phyloP scores from a whole-genome alignment of 2,113 vertebrate genomes.

The Drymodes brunneopygia region DNA sequence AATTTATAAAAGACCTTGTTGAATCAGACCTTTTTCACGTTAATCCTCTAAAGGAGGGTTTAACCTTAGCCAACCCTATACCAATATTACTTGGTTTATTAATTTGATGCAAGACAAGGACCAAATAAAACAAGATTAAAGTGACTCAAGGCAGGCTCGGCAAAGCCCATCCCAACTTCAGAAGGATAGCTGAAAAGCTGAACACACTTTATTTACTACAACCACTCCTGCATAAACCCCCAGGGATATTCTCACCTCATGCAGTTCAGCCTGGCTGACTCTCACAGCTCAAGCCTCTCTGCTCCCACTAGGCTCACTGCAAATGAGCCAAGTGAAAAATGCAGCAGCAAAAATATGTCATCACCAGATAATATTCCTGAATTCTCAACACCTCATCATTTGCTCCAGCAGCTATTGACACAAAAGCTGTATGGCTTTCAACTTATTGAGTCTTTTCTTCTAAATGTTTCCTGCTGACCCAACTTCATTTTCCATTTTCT shows the following conservation, averaged over 20 bases:
- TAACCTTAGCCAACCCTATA: neutral
- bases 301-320: neutral
- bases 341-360: slow-evolving; percentile 19
- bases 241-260: neutral
- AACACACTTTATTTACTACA: neutral
- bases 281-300: neutral
- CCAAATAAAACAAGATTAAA: neutral
- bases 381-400: slow-evolving; percentile 8
- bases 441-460: neutral
- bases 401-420: neutral
- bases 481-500: neutral
- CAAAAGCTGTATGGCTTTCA: neutral
- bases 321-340: neutral
- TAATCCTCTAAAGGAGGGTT: neutral
- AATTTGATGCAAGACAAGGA: neutral
- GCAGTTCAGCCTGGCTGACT: neutral
- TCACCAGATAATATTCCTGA: neutral
- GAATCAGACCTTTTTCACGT: neutral
- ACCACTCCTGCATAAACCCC: neutral
- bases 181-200: neutral
- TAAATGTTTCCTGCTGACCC: neutral
- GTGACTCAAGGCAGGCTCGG: neutral
- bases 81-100: neutral
- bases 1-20: neutral
- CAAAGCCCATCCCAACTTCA: neutral